These are phyloP conservation scores for Didymodactylos carnosus DNA, from an alignment of 2,888 invertebrate species.

Conservation along the genomic window DNA sequence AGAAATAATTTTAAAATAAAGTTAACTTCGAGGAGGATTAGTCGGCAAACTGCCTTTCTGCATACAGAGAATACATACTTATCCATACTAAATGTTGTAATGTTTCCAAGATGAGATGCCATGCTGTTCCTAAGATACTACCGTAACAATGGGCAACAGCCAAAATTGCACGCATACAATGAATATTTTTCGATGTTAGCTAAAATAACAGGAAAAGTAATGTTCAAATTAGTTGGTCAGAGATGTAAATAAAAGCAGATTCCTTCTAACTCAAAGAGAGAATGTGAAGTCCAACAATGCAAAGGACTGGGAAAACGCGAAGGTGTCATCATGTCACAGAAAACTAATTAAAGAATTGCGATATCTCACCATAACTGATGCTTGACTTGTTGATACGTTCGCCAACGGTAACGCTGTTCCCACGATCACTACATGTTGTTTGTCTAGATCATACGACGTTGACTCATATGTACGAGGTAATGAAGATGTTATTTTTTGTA, in stretches of 20 bases:
- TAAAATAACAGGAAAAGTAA: constrained; percentile 17
- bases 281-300: too few species aligned
- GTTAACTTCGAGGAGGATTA: too few species aligned
- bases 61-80: too few species aligned
- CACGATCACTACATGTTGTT: constrained; percentile 71
- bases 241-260: background rate
- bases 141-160: constrained; percentile 76
- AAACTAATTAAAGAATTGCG: background rate
- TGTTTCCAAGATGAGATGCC: constrained; percentile 85
- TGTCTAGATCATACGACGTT: background rate
- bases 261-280: background rate
- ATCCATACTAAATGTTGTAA: constrained; percentile 42
- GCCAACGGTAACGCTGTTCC: constrained; percentile 75
- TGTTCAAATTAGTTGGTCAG: background rate
- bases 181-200: constrained; percentile 84
- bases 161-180: constrained; percentile 77
- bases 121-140: constrained; percentile 68
- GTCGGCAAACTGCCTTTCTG: too few species aligned
- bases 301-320: too few species aligned
- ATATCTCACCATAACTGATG: constrained; percentile 55
- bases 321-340: too few species aligned
- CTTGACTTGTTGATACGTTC: constrained; percentile 47
- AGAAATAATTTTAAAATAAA: too few species aligned
- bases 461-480: background rate
- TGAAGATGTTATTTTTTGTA: background rate